Conservation (phyloP, 37 sponge, comb jelly and placozoan genomes). For the Aphrocallistes beatrix region DNA sequence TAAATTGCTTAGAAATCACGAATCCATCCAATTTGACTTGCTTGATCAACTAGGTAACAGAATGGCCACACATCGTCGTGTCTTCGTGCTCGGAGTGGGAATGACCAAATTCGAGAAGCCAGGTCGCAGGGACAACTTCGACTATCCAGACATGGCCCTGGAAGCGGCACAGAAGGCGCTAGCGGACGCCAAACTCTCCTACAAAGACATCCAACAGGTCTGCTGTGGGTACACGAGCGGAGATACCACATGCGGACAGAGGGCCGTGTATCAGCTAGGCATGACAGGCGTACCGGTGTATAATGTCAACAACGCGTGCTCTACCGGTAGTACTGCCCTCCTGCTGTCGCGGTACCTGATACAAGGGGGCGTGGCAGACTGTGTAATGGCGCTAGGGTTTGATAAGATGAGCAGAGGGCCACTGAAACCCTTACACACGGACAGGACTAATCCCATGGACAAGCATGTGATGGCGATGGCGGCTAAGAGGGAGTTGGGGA, state of each 20-base stretch:
- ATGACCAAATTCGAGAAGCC: slow-evolving; percentile 98
- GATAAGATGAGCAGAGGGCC: slow-evolving; percentile 85
- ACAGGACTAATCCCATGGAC: slow-evolving; percentile 70
- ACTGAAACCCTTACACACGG: slow-evolving; percentile 38
- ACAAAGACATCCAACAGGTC: slow-evolving; percentile 46
- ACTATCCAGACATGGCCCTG: slow-evolving; percentile 85
- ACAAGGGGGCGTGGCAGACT: slow-evolving; percentile 60
- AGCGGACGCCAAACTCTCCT: slow-evolving; percentile 39
- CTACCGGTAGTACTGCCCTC: slow-evolving; percentile 81
- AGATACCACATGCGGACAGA: slow-evolving; percentile 73
- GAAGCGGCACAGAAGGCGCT: slow-evolving; percentile 67
- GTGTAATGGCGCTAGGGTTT: slow-evolving; percentile 80
- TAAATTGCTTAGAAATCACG: no score
- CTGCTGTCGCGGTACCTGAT: slow-evolving; percentile 71
- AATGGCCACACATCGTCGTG: slow-evolving; percentile 29
- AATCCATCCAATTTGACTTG: no score
- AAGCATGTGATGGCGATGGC: slow-evolving; percentile 53
- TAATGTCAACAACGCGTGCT: slow-evolving; percentile 80
- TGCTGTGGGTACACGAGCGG: slow-evolving; percentile 62
- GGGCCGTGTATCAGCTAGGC: slow-evolving; percentile 74
- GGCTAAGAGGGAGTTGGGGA: slow-evolving; percentile 37
- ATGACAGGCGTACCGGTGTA: slow-evolving; percentile 81
- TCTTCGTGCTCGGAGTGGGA: slow-evolving; percentile 85
- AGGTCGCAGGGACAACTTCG: slow-evolving; percentile 67
- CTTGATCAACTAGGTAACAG: no score